Evolutionary conservation across 2,113 vertebrate species (phyloP).

Genomic region (Hippocampus guttulatus): DNA sequence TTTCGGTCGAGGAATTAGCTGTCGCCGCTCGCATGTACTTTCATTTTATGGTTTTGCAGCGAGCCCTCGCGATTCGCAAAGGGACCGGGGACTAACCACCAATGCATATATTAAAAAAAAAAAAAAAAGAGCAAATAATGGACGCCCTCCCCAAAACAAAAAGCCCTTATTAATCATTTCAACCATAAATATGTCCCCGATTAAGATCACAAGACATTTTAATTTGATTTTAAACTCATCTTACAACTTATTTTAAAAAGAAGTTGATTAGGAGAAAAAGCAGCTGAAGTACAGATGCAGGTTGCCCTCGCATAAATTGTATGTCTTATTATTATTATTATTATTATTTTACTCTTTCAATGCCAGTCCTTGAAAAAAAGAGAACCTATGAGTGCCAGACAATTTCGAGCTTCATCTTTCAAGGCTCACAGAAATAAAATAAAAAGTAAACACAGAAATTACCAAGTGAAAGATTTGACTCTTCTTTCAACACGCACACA

Average conservation of each 20-base stretch:
- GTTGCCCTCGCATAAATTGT: neutral
- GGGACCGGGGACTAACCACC: neutral
- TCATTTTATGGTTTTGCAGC: neutral
- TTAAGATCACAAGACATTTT: neutral
- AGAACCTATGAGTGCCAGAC: too few relatives aligned
- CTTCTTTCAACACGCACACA: too few relatives aligned
- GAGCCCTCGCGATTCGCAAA: neutral
- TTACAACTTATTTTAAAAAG: neutral
- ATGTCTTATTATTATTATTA: too few relatives aligned
- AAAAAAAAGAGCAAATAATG: neutral
- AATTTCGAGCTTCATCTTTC: too few relatives aligned
- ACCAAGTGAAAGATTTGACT: too few relatives aligned
- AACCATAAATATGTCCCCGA: too few relatives aligned
- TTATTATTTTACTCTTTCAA: too few relatives aligned
- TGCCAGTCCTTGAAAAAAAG: too few relatives aligned
- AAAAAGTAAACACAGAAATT: too few relatives aligned
- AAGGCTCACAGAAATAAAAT: too few relatives aligned
- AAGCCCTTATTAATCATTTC: too few relatives aligned
- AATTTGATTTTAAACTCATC: too few relatives aligned
- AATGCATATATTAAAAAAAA: neutral
- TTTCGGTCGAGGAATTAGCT: slow-evolving; percentile 51
- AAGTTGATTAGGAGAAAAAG: slow-evolving; percentile 30
- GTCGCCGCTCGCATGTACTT: neutral
- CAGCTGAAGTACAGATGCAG: neutral
- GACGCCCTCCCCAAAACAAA: neutral